These are phyloP conservation scores for Eudorcas thomsonii DNA, from an alignment of 2,113 vertebrate genomes.

Conservation along the genomic window DNA sequence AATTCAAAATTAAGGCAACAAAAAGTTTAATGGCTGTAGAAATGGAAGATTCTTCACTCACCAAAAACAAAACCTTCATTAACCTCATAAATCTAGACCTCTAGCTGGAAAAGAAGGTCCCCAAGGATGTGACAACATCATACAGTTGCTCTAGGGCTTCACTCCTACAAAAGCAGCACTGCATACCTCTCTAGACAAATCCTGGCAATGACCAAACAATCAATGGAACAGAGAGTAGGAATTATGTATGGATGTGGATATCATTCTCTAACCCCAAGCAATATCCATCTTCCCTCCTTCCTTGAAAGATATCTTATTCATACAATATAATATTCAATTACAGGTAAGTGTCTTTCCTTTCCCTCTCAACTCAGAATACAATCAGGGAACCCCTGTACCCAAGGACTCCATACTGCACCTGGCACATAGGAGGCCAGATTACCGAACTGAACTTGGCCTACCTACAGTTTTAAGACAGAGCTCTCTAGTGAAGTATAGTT, in stretches of 20 bases:
- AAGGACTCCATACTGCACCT: neutral
- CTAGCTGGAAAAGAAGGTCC: constrained; percentile 1
- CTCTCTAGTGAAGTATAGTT: neutral
- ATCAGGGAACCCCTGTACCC: neutral
- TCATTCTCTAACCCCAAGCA: neutral
- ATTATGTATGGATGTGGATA: neutral
- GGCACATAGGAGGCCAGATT: neutral
- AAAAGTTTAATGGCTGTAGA: constrained; percentile 4
- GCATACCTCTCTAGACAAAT: neutral
- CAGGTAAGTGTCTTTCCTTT: neutral
- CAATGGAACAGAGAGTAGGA: neutral
- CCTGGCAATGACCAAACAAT: neutral
- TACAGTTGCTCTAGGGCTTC: neutral
- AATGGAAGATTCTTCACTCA: neutral
- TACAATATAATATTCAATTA: neutral
- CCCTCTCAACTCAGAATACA: neutral
- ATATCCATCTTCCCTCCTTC: neutral
- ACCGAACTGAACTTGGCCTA: constrained; percentile 1
- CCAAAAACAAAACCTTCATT: neutral
- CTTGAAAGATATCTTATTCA: neutral
- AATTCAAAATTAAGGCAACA: constrained; percentile 19
- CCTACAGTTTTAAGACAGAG: constrained; percentile 24
- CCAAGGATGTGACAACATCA: neutral
- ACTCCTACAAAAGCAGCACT: neutral
- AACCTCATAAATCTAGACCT: constrained; percentile 2